These are phyloP conservation scores for Oplegnathus fasciatus DNA, from an alignment of 2,113 vertebrate genomes.

Conservation along the genomic window DNA sequence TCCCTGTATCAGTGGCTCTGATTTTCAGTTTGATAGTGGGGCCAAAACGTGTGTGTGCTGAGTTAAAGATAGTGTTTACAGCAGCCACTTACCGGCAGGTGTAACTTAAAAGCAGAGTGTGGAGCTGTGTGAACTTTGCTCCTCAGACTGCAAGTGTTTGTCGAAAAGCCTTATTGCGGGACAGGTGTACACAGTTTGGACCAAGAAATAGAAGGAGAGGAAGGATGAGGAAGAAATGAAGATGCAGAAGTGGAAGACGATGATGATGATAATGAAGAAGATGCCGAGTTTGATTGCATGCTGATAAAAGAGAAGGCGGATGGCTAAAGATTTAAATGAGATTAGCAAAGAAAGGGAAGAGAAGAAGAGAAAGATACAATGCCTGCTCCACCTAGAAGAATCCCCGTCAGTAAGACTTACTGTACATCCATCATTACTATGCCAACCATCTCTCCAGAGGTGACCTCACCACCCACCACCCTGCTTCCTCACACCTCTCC, in stretches of 20 bases:
- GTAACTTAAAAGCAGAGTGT: slow-evolving; percentile 48
- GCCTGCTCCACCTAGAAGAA: background rate
- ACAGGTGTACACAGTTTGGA: slow-evolving; percentile 44
- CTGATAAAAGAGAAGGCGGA: background rate
- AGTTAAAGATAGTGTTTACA: slow-evolving; percentile 66
- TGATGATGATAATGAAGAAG: background rate
- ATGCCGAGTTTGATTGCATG: background rate
- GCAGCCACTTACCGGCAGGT: slow-evolving; percentile 64
- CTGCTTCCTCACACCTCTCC: slow-evolving; percentile 19
- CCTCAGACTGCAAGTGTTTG: slow-evolving; percentile 21
- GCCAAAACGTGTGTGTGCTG: slow-evolving; percentile 35
- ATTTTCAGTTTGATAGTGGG: slow-evolving; percentile 86
- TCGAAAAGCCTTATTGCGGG: background rate
- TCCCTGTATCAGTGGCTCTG: slow-evolving; percentile 75
- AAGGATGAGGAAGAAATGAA: background rate
- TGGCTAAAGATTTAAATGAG: background rate
- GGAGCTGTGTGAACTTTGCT: slow-evolving; percentile 65
- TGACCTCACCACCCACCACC: slow-evolving; percentile 8
- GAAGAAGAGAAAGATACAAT: background rate
- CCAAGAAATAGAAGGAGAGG: background rate
- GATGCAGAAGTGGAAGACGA: background rate
- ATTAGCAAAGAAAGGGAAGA: background rate
- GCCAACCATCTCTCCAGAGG: background rate
- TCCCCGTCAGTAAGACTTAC: background rate
- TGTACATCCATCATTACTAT: slow-evolving; percentile 9